Percentiles rank a stretch among this genome's conserved stretches.
phyloP scores from a whole-genome alignment of 2,797 vertebrate species.

The Enteromius mattozi region DNA sequence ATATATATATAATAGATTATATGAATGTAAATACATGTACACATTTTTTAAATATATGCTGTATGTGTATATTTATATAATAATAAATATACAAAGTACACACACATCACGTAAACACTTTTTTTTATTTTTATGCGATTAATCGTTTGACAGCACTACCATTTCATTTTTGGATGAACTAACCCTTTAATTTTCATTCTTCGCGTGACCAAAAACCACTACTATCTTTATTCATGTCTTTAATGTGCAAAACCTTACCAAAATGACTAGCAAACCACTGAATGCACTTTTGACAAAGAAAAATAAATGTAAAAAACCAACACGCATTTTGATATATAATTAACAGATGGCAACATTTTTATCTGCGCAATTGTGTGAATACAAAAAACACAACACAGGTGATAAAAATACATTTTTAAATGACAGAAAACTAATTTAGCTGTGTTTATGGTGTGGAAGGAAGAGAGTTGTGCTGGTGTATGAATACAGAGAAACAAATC shows the following conservation, averaged over 20 bases:
- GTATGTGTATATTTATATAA: too few relatives aligned
- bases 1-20: too few relatives aligned
- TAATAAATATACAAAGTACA: too few relatives aligned
- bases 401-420: background rate
- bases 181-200: background rate
- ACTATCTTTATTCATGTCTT: background rate
- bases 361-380: background rate
- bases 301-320: background rate
- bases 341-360: slow-evolving; percentile 3
- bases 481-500: slow-evolving; percentile 8
- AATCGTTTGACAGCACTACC: too few relatives aligned
- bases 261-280: background rate
- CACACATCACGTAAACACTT: too few relatives aligned
- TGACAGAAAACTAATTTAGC: background rate
- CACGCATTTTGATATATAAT: background rate
- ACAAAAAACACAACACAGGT: slow-evolving; percentile 9
- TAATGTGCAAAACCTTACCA: background rate
- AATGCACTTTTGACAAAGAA: background rate
- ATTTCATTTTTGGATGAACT: too few relatives aligned
- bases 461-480: background rate
- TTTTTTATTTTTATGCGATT: too few relatives aligned
- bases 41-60: too few relatives aligned
- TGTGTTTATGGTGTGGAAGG: background rate
- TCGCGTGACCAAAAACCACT: background rate
- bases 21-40: too few relatives aligned